Base-by-base conservation (phyloP, 2,797 vertebrate genomes). In the Trematomus bernacchii region DNA sequence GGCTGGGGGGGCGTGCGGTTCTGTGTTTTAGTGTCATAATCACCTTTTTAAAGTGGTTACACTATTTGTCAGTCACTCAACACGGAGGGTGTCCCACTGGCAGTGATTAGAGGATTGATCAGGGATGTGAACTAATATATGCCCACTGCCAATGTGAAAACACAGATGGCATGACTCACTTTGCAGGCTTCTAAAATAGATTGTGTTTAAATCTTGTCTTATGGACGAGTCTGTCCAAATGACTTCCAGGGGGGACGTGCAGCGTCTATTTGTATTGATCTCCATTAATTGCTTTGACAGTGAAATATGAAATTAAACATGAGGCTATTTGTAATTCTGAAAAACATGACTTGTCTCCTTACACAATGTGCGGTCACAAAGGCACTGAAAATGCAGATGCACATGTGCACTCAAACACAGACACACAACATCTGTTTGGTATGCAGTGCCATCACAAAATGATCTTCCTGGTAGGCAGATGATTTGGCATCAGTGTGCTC, bases 261-360 rank as follows among this genome's bases (percentile, higher is more conserved):
- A 0, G 37, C 14, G 2, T 84, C 85, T 76, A 47, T 89, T 83
- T 85, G 74, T 87, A 92, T 92, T 87, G 91, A 93, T 94, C 80
- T 86, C 65, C 81, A 75, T 89, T 92, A 91, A 93, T 91, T 92
- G 85, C 66, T 23, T 64, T 75, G 77, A 89, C 84, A 85, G 60
- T 68, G 75, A 84, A 79, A 82, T 80, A 82, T 87, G 59, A 85
- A 76, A 85, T 77, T 67, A 84, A 74, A 73, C 33, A 55, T 27
- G 27, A 84, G 57, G 73, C 37, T 1, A 60, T 62, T 47, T 62
- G 50, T 60, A 27, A 77, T 77, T 83, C 66, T 46, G 30, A 67
- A 81, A 37, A 81, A 72, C 13, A 66, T 50, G 70, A 43, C 63
- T 76, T 53, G 66, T 70, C 79, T 65, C 44, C 60, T 69, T 13